Evolutionary conservation across 2,888 invertebrate species (phyloP), one percentile per base, ranked within the genome.

Genomic region (Morpho helenor): DNA sequence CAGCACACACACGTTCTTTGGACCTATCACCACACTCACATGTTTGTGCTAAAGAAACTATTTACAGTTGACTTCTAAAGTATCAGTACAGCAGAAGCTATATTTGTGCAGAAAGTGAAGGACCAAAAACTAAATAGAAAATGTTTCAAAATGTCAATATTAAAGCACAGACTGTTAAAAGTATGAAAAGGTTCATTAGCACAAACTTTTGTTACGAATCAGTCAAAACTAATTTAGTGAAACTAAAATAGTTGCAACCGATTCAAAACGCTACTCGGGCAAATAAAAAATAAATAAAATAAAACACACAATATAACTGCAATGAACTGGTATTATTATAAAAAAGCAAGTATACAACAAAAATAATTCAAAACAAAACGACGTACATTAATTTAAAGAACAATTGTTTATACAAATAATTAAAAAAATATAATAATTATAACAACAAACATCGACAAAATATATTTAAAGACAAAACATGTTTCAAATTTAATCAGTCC

Each of bases 371-470:
- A 93, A 93, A 93, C 93, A 93, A 93, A 94, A 93, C 93, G 93
- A 93, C 93, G 93, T 93, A 93, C 93, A 93, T 93, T 93, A 93
- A 93, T 93, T 93, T 93, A 93, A 93, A 93, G 93, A 93, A 93
- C 93, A 93, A 93, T 92, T 92, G 92, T 92, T 93, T 92, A 92
- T 92, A 93, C 93, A 93, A 92, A 92, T 92, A 92, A 92, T 92
- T 92, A 92, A 92, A 92, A 91, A 92, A 92, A 91, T 89, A 90
- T 89, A 91, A 91, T 92, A 91, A 87, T 89, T 91, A 91, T 91
- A 91, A 91, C 91, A 91, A 91, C 91, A 91, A 91, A 91, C 91
- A 91, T 90, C 82, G 91, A 90, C 89, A 90, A 87, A 90, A 90
- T 89, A 89, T 89, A 89, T 88, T 89, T 86, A 89, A 87, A 88